Base-by-base conservation (phyloP, 2,797 vertebrate genomes). In the Silurus lanzhouensis region DNA sequence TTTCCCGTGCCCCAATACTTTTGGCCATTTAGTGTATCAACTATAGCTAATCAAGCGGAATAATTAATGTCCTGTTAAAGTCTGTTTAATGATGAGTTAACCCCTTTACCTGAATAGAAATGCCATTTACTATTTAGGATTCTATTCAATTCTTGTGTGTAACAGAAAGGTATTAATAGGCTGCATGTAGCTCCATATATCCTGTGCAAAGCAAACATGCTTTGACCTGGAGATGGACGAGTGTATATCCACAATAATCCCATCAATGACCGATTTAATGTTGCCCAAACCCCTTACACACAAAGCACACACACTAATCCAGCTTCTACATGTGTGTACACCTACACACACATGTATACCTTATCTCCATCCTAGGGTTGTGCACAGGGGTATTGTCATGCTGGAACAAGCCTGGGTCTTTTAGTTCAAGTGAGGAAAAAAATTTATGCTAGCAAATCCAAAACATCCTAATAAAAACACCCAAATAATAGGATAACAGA, bases 241-340 rank as follows among this genome's bases (percentile, higher is more conserved):
- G 48, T 52, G 48, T 27, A 14, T 75, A 83, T 55, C 74, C 17
- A 44, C n/a, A 57, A 68, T 84, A 84, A 83, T 85, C 81, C 58
- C 76, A 68, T 83, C 82, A 82, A 13, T 78, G 76, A 70, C 52
- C 64, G 83, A 81, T 66, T 58, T 71, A 86, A 52, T 72, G 38
- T 72, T 80, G 67, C 60, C 81, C 44, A 19, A 5, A 81, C n/a
- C 25, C 46, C 46, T 9, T 44, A 63, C 66, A 71, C 82, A 82
- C 22, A 14, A 13, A 12, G 20, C 13, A 27, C 63, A 25, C 25
- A 14, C 64, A 66, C 64, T 14, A 1, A 60, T 63, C 8, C 20
- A 63, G 5, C 57, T 58, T 15, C 15, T 17, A 58, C 14, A 58
- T 17, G 14, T 14, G n/a, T 9, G n/a, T 22, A 64, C 27, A 68